Base-by-base conservation (phyloP, 2,113 vertebrate species). In the Tringa solitaria region DNA sequence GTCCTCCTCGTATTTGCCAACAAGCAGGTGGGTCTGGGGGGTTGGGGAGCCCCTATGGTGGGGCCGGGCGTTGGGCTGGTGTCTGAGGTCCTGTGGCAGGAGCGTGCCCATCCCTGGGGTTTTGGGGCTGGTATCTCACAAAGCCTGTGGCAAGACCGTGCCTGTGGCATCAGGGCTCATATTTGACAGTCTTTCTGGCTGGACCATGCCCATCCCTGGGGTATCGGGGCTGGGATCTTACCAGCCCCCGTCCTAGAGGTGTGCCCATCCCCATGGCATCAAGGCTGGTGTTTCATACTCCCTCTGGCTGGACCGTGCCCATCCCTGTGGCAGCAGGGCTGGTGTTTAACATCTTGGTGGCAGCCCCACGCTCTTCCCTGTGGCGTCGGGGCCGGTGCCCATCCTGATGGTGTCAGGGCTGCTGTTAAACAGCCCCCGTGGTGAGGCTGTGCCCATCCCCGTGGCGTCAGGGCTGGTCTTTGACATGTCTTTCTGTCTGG, bases 1-100 rank as follows among this genome's bases (percentile, higher is more conserved):
- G 99, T 99, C 70, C 98, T 99, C 27, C 99, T 99, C 2, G 98
- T 99, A 93, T 99, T 99, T 18, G 99, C 99, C 91, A 99, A 99
- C 97, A 99, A 99, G 97, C 99, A 99, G 99, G 99, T 99, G 97
- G 73, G 97, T 50, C 53, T 48, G 61, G 63, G 76, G 43, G 3
- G 17, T 0, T 0, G 14, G 74, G 43, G 15, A 33, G 22, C 9
- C 26, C 27, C 27, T 28, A 1, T 17, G 41, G 24, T 12, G 26
- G 56, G 56, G 45, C 19, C 16, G 26, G 54, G 21, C 1, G 1
- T 35, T 4, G 4, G 77, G 64, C n/a, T 51, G 75, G n/a, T 20
- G 1, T 3, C 15, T 12, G 50, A n/a, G 14, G 41, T 60, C n/a
- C 6, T 20, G 63, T 7, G 79, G 26, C 6, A 5, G 61, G 22